A percentile compares a stretch with the other conserved stretches of the same genome.
Evolutionary conservation across 2,888 invertebrate species (phyloP).

Genomic region (Mesoligia furuncula): DNA sequence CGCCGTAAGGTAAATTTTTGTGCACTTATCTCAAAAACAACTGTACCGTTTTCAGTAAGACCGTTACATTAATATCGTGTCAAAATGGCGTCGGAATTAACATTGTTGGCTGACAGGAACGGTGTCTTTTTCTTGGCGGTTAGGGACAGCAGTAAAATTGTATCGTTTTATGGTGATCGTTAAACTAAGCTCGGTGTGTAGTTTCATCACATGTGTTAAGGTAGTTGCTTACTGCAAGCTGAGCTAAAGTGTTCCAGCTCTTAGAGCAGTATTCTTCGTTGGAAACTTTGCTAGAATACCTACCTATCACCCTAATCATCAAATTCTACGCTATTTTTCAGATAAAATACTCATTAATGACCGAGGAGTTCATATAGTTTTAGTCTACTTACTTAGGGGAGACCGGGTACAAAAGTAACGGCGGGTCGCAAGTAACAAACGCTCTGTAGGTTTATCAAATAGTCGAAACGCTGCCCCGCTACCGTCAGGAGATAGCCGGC

Average conservation of each 20-base stretch:
- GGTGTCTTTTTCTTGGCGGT: constrained; percentile 63
- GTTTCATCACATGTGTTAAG: constrained; percentile 72
- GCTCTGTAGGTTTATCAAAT: no score
- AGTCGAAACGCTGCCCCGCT: no score
- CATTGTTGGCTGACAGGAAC: constrained; percentile 56
- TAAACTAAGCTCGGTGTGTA: constrained; percentile 80
- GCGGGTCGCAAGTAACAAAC: no score
- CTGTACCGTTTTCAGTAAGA: constrained; percentile 37
- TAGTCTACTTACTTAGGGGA: no score
- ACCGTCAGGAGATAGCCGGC: no score
- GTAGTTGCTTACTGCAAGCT: constrained; percentile 41
- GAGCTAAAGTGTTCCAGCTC: constrained; percentile 12
- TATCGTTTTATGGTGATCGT: constrained; percentile 83
- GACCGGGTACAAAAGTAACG: no score
- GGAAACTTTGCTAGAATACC: constrained; percentile 7
- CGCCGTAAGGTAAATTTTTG: constrained; percentile 37
- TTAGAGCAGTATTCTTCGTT: neutral
- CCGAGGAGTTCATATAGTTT: no score
- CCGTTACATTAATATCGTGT: constrained; percentile 47
- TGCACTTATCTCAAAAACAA: constrained; percentile 50
- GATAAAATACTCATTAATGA: neutral
- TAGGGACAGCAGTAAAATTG: constrained; percentile 78
- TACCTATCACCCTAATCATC: neutral
- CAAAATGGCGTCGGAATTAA: constrained; percentile 50
- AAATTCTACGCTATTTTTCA: neutral